phyloP scores from a whole-genome alignment of 2,888 invertebrate species.

The Uropetala carovei region DNA sequence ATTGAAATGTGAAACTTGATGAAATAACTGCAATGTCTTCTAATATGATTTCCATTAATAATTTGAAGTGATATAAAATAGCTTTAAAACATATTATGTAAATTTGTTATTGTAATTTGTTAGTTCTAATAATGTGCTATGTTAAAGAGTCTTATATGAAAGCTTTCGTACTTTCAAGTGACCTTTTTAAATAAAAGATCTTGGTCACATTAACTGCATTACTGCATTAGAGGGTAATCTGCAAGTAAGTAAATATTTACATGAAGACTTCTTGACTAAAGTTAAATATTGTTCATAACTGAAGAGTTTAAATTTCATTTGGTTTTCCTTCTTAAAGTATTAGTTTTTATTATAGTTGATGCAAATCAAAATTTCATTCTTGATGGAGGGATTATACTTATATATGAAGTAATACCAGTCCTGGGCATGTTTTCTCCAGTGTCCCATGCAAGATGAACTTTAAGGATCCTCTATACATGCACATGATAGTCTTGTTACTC shows the following conservation, averaged over 20 bases:
- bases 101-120: neutral
- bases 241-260: neutral
- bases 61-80: neutral
- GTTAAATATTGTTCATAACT: too few species aligned
- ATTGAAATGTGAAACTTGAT: neutral
- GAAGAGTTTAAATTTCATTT: too few species aligned
- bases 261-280: neutral
- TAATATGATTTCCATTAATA: constrained; percentile 9
- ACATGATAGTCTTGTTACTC: too few species aligned
- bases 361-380: neutral
- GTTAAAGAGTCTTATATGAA: neutral
- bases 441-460: neutral
- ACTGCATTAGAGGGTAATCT: neutral
- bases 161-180: neutral
- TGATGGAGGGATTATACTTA: neutral
- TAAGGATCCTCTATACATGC: too few species aligned
- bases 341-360: neutral
- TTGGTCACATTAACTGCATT: neutral
- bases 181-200: neutral
- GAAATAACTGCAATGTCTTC: neutral
- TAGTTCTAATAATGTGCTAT: neutral
- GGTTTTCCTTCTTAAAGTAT: neutral
- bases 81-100: neutral
- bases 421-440: neutral
- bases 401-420: neutral